Evolutionary conservation across 2,113 vertebrate species (phyloP), one percentile per base, ranked within the genome.

Genomic region (Brachyhypopomus gauderio): DNA sequence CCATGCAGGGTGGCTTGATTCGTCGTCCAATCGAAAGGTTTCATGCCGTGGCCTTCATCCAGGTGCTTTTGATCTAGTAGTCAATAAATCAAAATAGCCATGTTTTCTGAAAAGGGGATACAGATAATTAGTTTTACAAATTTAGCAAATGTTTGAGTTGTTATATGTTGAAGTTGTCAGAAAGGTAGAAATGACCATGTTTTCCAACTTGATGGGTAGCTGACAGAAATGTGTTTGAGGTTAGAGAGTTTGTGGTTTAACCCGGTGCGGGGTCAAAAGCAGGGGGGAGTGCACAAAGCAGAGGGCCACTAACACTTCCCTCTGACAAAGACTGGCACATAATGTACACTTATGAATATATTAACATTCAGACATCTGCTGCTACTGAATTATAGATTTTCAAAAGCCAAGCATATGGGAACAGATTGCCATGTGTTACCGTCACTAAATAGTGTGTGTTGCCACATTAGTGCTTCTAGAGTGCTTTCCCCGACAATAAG

Each of bases 311-410:
- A 56, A 62, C 55, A 41, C 22, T 30, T 60, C 52, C 14, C 23
- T 27, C 9, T 74, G 83, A 22, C n/a, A 55, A 64, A 58, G 75
- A n/a, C 78, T 73, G 73, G 81, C 74, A 56, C 77, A 80, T 79
- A 76, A 72, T 71, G 48, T 86, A 86, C 87, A 84, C 83, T 89
- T 81, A 91, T 94, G 91, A 92, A 94, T 94, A 90, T 64, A 93
- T 93, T 88, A 86, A 93, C 88, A 82, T 74, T 23, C 78, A 79
- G 91, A 93, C 93, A 94, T 93, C 93, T 94, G 93, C 91, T 92
- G 90, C 90, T 89, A 78, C 87, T 93, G 91, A 93, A 94, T 94
- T 93, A 94, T 94, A 93, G 92, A 94, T 93, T 85, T 87, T 90
- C 90, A 84, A 81, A 90, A 90, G 86, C 86, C 83, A 82, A 91